These are phyloP conservation scores for Abrostola triplasia DNA, from an alignment of 2,888 invertebrate species.

Conservation along the genomic window DNA sequence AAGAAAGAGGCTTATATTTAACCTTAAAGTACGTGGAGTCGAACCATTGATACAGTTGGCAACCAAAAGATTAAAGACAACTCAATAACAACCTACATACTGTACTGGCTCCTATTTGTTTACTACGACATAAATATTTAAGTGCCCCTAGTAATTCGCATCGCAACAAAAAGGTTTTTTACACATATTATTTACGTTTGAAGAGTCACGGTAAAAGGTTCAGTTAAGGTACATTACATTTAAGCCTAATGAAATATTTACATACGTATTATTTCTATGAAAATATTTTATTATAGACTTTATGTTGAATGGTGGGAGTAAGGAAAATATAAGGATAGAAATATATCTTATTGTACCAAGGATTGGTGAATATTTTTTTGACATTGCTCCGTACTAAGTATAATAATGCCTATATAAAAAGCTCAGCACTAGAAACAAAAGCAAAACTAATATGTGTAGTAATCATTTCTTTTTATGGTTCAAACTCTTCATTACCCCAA, in stretches of 20 bases:
- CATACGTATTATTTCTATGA: conserved; percentile 40
- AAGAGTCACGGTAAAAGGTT: conserved; percentile 50
- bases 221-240: conserved; percentile 52
- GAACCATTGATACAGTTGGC: too few relatives aligned
- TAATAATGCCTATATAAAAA: too few relatives aligned
- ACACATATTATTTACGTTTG: conserved; percentile 48
- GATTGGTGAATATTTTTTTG: background rate
- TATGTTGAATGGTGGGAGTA: conserved; percentile 18
- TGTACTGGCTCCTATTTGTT: conserved; percentile 31
- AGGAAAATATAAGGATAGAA: background rate
- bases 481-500: too few relatives aligned
- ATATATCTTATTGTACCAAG: conserved; percentile 8
- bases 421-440: too few relatives aligned
- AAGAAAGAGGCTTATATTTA: background rate
- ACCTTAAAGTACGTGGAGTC: too few relatives aligned
- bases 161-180: conserved; percentile 54
- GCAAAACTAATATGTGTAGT: too few relatives aligned
- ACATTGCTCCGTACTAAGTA: too few relatives aligned
- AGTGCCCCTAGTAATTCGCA: conserved; percentile 47
- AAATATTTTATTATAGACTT: conserved; percentile 31
- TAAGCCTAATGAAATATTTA: conserved; percentile 57
- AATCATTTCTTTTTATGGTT: too few relatives aligned
- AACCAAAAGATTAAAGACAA: too few relatives aligned
- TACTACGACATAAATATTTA: conserved; percentile 54
- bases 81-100: background rate